Conservation (phyloP, 2,888 invertebrate genomes). For the Uropetala carovei region DNA sequence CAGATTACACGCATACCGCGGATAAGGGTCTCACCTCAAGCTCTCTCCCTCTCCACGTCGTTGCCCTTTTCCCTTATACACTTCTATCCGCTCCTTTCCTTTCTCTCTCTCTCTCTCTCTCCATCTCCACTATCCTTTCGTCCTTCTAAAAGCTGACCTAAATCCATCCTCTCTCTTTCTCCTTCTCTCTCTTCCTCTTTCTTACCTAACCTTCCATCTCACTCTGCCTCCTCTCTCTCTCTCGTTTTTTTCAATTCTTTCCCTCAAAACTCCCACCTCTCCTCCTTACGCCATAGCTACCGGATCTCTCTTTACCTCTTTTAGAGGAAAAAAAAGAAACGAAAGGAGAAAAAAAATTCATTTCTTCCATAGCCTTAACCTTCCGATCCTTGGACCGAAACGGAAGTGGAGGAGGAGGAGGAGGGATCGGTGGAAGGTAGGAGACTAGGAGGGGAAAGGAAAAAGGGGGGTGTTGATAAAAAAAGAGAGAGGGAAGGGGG, state of each 20-base stretch:
- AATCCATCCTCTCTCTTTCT: neutral
- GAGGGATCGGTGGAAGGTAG: neutral
- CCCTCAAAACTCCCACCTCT: neutral
- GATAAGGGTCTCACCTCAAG: slow-evolving; percentile 35
- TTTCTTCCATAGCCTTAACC: slow-evolving; percentile 9
- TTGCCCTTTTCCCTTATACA: neutral
- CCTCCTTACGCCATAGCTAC: neutral
- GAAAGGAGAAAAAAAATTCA: neutral
- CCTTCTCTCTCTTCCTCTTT: neutral
- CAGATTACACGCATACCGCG: slow-evolving; percentile 32
- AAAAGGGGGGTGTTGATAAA: neutral
- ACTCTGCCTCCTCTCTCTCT: neutral
- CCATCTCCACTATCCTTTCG: neutral
- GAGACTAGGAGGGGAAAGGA: neutral
- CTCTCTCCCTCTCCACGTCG: neutral
- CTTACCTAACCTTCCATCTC: neutral
- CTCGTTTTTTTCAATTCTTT: neutral
- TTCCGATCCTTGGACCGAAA: neutral
- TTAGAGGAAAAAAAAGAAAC: neutral
- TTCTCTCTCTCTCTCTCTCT: neutral
- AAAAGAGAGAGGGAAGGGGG: no score
- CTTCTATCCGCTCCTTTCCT: neutral
- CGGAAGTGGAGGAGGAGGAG: neutral
- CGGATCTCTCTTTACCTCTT: neutral
- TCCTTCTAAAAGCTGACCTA: neutral